These are phyloP conservation scores for Mirza zaza DNA, from an alignment of 2,113 vertebrate genomes.

Conservation along the genomic window DNA sequence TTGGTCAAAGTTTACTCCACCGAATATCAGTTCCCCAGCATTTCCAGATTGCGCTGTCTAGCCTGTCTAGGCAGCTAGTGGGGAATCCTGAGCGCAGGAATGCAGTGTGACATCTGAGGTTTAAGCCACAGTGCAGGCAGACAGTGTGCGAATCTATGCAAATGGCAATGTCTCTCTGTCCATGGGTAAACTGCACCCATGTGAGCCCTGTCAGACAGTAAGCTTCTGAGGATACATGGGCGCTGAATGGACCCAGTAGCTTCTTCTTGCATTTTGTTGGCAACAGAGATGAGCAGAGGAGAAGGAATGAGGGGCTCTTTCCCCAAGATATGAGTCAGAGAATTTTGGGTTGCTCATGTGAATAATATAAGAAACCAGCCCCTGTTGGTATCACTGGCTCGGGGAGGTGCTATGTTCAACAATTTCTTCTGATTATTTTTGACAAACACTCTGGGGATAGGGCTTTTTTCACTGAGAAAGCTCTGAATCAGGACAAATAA, in stretches of 20 bases:
- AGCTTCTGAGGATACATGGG: neutral
- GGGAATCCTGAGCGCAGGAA: neutral
- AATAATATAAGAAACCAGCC: neutral
- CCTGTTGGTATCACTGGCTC: too few relatives aligned
- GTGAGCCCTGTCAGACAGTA: neutral
- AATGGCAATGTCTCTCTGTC: neutral
- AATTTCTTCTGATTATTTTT: neutral
- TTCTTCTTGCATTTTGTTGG: neutral
- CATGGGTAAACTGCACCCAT: neutral
- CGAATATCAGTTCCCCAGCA: neutral
- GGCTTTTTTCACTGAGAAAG: neutral
- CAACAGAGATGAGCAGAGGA: neutral
- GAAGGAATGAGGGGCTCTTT: neutral
- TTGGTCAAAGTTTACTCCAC: neutral
- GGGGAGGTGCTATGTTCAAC: neutral
- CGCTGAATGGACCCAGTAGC: neutral
- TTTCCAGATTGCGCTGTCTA: neutral
- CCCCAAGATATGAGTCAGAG: neutral
- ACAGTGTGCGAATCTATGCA: neutral
- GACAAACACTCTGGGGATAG: neutral
- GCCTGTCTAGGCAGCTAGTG: neutral
- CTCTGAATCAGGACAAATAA: neutral
- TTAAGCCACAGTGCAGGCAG: neutral
- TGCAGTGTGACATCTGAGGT: neutral
- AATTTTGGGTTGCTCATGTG: neutral